Conservation (phyloP, 2,797 vertebrate genomes). For the Gastrophryne carolinensis region DNA sequence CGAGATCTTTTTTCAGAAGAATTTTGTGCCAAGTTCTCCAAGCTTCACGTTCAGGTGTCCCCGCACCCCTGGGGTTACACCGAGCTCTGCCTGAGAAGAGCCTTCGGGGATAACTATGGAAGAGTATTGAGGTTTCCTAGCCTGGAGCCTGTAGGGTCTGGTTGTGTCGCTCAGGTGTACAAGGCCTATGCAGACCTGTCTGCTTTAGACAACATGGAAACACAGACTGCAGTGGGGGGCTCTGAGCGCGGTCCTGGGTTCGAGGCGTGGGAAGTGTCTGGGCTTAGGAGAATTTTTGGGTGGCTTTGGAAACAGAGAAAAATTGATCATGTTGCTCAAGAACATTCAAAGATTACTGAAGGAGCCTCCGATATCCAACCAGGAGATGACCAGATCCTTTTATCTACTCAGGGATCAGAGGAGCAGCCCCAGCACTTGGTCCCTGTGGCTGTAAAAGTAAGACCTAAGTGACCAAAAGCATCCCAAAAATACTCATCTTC, state of each 20-base stretch:
- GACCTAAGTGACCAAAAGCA: conserved; percentile 22
- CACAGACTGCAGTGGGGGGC: conserved; percentile 60
- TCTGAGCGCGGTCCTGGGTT: conserved; percentile 65
- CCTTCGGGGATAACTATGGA: conserved; percentile 83
- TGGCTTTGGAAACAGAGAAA: conserved; percentile 51
- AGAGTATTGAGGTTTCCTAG: conserved; percentile 75
- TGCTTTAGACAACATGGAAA: conserved; percentile 64
- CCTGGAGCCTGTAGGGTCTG: conserved; percentile 85
- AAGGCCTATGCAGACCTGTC: conserved; percentile 76
- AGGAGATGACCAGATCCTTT: background rate
- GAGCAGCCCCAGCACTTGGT: conserved; percentile 60
- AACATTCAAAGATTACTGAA: conserved; percentile 35
- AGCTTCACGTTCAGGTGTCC: conserved; percentile 80
- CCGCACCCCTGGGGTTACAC: conserved; percentile 89
- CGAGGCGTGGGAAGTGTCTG: conserved; percentile 77
- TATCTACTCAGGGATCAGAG: background rate
- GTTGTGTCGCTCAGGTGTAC: conserved; percentile 93
- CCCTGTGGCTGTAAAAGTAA: conserved; percentile 91
- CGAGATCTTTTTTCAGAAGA: conserved; percentile 85
- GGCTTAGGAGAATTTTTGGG: conserved; percentile 64
- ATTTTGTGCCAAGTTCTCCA: conserved; percentile 85
- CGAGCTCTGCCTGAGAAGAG: conserved; percentile 72
- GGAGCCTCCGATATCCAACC: conserved; percentile 1
- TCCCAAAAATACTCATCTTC: background rate
- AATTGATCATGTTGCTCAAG: conserved; percentile 1